Evolutionary conservation across 2,888 invertebrate genomes (phyloP).

Genomic region (Aleiodes alternator): DNA sequence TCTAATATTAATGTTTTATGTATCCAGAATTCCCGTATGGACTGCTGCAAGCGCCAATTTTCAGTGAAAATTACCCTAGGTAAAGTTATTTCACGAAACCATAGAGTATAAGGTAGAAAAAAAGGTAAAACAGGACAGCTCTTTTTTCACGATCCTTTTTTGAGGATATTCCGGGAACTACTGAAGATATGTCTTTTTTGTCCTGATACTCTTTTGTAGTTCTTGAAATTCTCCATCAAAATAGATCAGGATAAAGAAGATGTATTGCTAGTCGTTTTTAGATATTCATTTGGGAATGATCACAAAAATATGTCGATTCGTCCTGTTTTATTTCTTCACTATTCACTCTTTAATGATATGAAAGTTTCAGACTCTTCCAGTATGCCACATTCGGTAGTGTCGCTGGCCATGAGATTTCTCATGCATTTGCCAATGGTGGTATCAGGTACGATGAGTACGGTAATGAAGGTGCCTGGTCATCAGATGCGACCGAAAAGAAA

Average conservation of each 20-base stretch:
- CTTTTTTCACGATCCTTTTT: too few species aligned
- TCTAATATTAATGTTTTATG: neutral
- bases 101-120: neutral
- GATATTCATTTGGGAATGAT: too few species aligned
- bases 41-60: neutral
- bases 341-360: neutral
- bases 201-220: neutral
- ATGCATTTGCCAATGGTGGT: neutral
- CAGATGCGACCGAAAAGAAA: neutral
- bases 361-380: neutral
- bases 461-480: neutral
- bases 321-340: too few species aligned
- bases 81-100: neutral
- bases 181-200: too few species aligned
- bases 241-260: neutral
- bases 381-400: neutral
- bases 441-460: neutral
- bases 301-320: too few species aligned
- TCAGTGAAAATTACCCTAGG: neutral
- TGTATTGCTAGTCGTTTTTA: neutral
- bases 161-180: too few species aligned
- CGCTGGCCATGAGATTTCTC: slow-evolving; percentile 15
- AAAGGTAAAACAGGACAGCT: too few species aligned
- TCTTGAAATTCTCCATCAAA: neutral
- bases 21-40: neutral